Evolutionary conservation across 2,113 vertebrate genomes (phyloP), one percentile per base, ranked within the genome.

Genomic region (Saguinus imperator): DNA sequence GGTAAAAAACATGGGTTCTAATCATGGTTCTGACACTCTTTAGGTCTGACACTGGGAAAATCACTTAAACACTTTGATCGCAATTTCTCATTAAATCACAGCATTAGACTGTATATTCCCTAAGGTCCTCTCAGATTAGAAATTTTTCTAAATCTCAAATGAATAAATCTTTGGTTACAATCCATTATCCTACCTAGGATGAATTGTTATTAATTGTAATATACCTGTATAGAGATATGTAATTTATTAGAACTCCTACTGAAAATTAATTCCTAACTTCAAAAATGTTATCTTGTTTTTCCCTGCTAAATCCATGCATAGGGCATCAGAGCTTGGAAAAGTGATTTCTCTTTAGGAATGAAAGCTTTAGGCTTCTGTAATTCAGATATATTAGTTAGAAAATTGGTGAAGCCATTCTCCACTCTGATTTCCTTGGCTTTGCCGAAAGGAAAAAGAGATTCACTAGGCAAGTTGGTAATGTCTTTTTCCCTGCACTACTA

Each of bases 251-350:
- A 55, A 45, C 16, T 5, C 2, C 45, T 29, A 43, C 23, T 40
- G 32, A 90, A 76, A 92, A 86, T 89, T 45, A 81, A 85, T 64
- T 58, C 32, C 40, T 40, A 85, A 37, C 11, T 86, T 82, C 3
- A 87, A 94, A 92, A 96, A 89, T 57, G 45, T 21, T 58, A 18
- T 58, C 50, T 9, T 90, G 23, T 89, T 94, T 73, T 83, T 8
- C 27, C 83, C 27, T 91, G 12, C 35, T 52, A 52, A 12, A 88
- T 45, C 21, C n/a, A 64, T 61, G 35, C 35, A 2, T 66, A 84
- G 43, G 35, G 5, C 1, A 87, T 90, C n/a, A 87, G 1, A 87
- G 73, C 10, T 50, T 89, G 18, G 37, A 76, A 87, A 94, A 81
- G 5, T 8, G 40, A 35, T 61, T 94, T 81, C 35, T 75, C 82